Evolutionary conservation across 2,888 invertebrate genomes (phyloP).

Genomic region (Crossocerus cetratus): DNA sequence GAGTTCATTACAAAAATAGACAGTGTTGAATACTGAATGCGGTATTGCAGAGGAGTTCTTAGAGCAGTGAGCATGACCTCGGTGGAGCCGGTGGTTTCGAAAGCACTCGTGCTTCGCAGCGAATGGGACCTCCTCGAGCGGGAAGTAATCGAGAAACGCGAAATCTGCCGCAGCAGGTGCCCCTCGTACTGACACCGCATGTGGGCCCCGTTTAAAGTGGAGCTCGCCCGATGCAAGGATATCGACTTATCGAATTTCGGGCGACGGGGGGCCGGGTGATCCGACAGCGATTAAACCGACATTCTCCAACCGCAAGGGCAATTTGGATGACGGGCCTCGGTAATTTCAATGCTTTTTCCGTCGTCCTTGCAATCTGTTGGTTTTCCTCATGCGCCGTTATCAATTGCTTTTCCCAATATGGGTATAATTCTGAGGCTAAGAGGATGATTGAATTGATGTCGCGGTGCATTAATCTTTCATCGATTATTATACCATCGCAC

Average conservation of each 20-base stretch:
- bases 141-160: slow-evolving; percentile 26
- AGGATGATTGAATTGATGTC: no score
- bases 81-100: background rate
- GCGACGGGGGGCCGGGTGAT: slow-evolving; percentile 51
- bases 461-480: no score
- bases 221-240: slow-evolving; percentile 10
- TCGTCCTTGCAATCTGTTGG: slow-evolving; percentile 35
- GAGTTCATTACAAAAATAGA: background rate
- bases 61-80: background rate
- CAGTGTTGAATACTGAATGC: background rate
- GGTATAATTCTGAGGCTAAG: background rate
- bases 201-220: slow-evolving; percentile 35
- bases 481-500: no score
- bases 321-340: slow-evolving; percentile 25
- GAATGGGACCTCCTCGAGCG: slow-evolving; percentile 4
- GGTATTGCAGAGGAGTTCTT: background rate
- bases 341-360: slow-evolving; percentile 19
- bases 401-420: background rate
- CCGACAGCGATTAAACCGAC: slow-evolving; percentile 53
- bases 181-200: slow-evolving; percentile 41
- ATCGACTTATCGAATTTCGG: slow-evolving; percentile 48
- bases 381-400: slow-evolving; percentile 31
- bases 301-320: slow-evolving; percentile 47
- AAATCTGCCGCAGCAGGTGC: slow-evolving; percentile 32
- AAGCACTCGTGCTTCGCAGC: background rate